These are phyloP conservation scores for Phasia obesa DNA, from an alignment of 2,888 invertebrate genomes.

Conservation along the genomic window DNA sequence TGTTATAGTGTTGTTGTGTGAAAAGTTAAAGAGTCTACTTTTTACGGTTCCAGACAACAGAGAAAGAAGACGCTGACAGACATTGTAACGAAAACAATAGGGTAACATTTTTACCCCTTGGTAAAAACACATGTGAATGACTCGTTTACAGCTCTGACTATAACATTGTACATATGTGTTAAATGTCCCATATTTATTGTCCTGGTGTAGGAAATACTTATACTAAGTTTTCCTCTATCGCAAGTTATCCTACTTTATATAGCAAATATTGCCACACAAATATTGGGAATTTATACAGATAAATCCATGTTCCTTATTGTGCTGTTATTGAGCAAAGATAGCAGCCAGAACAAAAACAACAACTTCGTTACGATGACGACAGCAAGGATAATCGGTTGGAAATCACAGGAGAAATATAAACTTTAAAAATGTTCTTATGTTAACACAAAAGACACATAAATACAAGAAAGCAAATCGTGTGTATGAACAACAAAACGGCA, in stretches of 20 bases:
- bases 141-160: too few species aligned
- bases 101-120: too few species aligned
- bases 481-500: not conserved
- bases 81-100: too few species aligned
- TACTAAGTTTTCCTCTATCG: not conserved
- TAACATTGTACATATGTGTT: not conserved
- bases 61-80: too few species aligned
- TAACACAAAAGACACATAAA: not conserved
- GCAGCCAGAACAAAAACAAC: not conserved
- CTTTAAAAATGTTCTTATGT: conserved; percentile 4
- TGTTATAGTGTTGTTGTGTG: too few species aligned
- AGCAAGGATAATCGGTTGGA: conserved; percentile 43
- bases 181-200: not conserved
- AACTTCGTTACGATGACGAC: conserved; percentile 5
- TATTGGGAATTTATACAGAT: conserved; percentile 19
- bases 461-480: not conserved
- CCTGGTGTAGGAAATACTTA: not conserved
- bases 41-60: too few species aligned
- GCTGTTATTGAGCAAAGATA: conserved; percentile 22
- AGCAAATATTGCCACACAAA: conserved; percentile 37
- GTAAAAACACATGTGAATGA: too few species aligned
- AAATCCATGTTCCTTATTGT: conserved; percentile 27
- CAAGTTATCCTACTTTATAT: not conserved
- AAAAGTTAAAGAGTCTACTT: too few species aligned
- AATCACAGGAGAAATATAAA: conserved; percentile 18